phyloP scores from a whole-genome alignment of 2,113 vertebrate species.

The Herpetotheres cachinnans region DNA sequence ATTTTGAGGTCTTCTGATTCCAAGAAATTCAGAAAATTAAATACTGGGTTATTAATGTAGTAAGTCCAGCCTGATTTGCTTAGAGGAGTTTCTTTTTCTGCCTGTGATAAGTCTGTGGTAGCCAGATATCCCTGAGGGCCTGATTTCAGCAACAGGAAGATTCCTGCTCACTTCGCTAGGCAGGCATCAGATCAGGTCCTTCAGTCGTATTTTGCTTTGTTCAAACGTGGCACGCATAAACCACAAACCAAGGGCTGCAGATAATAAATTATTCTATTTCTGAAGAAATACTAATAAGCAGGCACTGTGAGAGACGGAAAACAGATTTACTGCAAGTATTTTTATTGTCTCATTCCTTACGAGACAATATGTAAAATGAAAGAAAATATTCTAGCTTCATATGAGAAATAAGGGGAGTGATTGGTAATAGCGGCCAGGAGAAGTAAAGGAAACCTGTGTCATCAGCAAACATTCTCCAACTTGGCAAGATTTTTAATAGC shows the following conservation, averaged over 20 bases:
- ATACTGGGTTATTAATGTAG: not conserved
- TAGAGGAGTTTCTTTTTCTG: not conserved
- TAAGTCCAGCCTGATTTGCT: not conserved
- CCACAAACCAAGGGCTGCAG: not conserved
- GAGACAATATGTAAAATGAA: not conserved
- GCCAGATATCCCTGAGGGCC: not conserved
- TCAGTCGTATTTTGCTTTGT: not conserved
- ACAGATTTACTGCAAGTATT: not conserved
- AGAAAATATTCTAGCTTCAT: not conserved
- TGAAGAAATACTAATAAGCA: not conserved
- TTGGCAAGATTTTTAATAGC: not conserved
- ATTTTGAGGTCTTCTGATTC: not conserved
- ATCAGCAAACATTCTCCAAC: not conserved
- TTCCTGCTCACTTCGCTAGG: not conserved
- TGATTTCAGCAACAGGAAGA: not conserved
- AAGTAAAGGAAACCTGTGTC: not conserved
- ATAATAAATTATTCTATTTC: not conserved
- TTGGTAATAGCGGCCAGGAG: not conserved
- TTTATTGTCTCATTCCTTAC: not conserved
- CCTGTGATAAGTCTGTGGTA: not conserved
- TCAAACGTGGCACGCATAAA: not conserved
- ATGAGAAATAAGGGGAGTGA: not conserved
- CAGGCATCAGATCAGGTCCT: not conserved
- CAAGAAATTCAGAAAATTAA: not conserved
- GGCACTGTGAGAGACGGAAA: not conserved